Conservation (phyloP, 2,888 invertebrate species). For the Archaeoteleia sp. region DNA sequence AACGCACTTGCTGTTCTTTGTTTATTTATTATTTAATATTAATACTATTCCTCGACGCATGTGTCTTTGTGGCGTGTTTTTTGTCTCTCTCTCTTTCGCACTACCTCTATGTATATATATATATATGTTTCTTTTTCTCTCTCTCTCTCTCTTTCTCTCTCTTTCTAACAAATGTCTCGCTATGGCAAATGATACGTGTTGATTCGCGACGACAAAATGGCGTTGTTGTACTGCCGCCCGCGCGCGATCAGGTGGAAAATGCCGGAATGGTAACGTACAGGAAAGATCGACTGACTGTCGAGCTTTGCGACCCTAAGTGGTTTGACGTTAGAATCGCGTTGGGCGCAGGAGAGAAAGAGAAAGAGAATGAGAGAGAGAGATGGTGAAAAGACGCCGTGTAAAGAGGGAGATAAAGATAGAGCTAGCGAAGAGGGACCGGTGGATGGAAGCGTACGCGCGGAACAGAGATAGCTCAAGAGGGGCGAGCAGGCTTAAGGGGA, state of each 20-base stretch:
- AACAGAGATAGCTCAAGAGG: too few relatives aligned
- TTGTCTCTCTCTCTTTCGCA: neutral
- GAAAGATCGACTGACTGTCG: conserved; percentile 71
- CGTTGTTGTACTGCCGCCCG: conserved; percentile 63
- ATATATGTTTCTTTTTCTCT: conserved; percentile 9
- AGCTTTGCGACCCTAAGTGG: conserved; percentile 70
- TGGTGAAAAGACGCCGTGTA: too few relatives aligned
- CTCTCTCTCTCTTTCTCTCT: conserved; percentile 12
- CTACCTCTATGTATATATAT: too few relatives aligned
- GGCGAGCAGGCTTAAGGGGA: conserved; percentile 7
- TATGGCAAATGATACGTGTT: neutral
- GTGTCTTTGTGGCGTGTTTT: too few relatives aligned
- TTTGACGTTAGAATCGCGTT: conserved; percentile 72
- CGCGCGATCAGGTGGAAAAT: conserved; percentile 72
- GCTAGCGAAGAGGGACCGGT: too few relatives aligned
- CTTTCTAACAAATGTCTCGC: too few relatives aligned
- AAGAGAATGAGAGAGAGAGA: conserved; percentile 36
- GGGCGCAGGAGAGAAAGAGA: conserved; percentile 52
- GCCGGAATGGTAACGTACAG: conserved; percentile 65
- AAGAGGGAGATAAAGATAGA: too few relatives aligned
- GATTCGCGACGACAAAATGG: conserved; percentile 60
- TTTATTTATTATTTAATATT: too few relatives aligned
- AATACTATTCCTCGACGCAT: too few relatives aligned
- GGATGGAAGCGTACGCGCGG: too few relatives aligned
- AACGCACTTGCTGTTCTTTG: conserved; percentile 22